Conservation (phyloP, 1,140 invertebrate genomes). For the Tyrophagus putrescentiae region DNA sequence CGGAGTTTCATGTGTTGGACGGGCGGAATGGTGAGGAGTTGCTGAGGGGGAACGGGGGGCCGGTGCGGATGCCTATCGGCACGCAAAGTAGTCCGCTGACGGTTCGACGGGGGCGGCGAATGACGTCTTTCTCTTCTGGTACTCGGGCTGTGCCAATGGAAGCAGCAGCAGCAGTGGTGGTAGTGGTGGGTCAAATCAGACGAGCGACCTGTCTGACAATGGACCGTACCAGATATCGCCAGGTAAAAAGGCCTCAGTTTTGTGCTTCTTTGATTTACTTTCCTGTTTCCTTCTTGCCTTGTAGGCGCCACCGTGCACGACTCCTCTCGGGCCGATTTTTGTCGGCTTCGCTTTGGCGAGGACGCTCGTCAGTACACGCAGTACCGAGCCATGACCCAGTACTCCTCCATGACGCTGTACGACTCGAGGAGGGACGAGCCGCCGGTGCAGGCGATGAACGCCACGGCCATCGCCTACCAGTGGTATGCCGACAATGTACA, state of each 20-base stretch:
- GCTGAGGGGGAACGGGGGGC: slow-evolving; percentile 38
- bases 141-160: slow-evolving; percentile 42
- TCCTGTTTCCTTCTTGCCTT: slow-evolving; percentile 15
- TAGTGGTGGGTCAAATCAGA: not conserved
- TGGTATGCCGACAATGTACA: slow-evolving; percentile 35
- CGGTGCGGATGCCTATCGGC: slow-evolving; percentile 50
- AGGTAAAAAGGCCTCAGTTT: slow-evolving; percentile 33
- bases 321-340: slow-evolving; percentile 51
- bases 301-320: slow-evolving; percentile 45
- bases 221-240: slow-evolving; percentile 31
- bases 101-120: slow-evolving; percentile 47
- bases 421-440: slow-evolving; percentile 33
- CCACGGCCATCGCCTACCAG: slow-evolving; percentile 34
- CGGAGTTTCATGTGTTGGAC: slow-evolving; percentile 50
- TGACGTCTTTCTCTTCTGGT: slow-evolving; percentile 60
- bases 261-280: not conserved
- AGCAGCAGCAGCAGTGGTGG: not conserved
- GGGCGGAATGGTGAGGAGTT: slow-evolving; percentile 50
- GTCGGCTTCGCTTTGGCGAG: slow-evolving; percentile 45
- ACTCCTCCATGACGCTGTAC: slow-evolving; percentile 26
- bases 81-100: slow-evolving; percentile 50
- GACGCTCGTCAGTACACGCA: slow-evolving; percentile 47
- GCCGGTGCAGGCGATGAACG: slow-evolving; percentile 34
- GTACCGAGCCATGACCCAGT: slow-evolving; percentile 49
- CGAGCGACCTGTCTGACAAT: not conserved